Conservation (phyloP, 1,140 invertebrate genomes). For the Pseudoatta argentina region DNA sequence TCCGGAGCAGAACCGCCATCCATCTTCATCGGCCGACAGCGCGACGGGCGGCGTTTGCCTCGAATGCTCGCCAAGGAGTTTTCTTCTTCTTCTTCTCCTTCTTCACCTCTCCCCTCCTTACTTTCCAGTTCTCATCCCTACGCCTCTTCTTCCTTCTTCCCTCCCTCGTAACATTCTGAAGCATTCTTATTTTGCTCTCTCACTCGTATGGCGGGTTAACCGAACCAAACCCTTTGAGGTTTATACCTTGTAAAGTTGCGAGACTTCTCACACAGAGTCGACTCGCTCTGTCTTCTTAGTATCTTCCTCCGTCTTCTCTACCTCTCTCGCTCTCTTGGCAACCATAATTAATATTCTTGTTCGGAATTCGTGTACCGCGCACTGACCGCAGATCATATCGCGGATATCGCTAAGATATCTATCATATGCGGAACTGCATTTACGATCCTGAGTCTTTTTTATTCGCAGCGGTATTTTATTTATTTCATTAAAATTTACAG, state of each 20-base stretch:
- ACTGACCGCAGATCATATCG: conserved; percentile 79
- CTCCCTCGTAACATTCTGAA: conserved; percentile 71
- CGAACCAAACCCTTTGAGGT: conserved; percentile 80
- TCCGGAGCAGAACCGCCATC: conserved; percentile 83
- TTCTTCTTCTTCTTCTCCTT: conserved; percentile 79
- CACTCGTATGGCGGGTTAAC: conserved; percentile 71
- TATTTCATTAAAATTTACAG: conserved; percentile 36
- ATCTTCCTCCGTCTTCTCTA: conserved; percentile 30
- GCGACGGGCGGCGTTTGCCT: conserved; percentile 87
- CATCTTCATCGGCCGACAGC: conserved; percentile 87
- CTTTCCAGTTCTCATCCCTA: conserved; percentile 67
- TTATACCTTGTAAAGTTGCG: conserved; percentile 71
- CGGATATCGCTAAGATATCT: conserved; percentile 78
- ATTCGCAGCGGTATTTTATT: conserved; percentile 51
- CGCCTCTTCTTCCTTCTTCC: conserved; percentile 63
- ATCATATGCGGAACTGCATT: conserved; percentile 78
- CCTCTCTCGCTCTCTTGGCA: conserved; percentile 56
- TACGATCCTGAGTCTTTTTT: conserved; percentile 46
- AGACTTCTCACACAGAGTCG: conserved; percentile 48
- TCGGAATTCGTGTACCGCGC: conserved; percentile 77
- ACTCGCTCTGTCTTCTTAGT: conserved; percentile 39
- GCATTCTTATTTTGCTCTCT: conserved; percentile 78
- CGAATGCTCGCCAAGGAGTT: conserved; percentile 86
- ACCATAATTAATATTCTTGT: conserved; percentile 83
- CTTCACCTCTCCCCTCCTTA: conserved; percentile 58